Percentiles rank a stretch among this genome's conserved stretches.
Conservation (phyloP, 1,140 invertebrate species). For the Anastatus disparis region DNA sequence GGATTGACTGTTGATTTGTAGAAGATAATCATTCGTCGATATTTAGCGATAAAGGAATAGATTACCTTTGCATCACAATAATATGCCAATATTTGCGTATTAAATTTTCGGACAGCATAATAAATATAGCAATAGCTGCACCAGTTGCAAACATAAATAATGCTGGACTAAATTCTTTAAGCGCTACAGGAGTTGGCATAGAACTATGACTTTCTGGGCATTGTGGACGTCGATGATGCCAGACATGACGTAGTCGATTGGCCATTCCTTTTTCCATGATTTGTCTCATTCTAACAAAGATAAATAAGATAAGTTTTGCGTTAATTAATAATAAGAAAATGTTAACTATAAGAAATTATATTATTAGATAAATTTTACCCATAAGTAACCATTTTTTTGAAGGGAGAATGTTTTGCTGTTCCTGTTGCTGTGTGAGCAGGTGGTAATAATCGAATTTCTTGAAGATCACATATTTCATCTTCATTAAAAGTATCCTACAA, state of each 20-base stretch:
- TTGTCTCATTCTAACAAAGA: constrained; percentile 45
- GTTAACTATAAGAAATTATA: not conserved
- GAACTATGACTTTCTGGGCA: constrained; percentile 52
- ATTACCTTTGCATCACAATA: not conserved
- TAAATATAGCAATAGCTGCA: constrained; percentile 35
- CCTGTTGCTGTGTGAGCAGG: constrained; percentile 42
- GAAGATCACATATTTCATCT: constrained; percentile 55
- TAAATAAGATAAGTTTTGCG: too few relatives aligned
- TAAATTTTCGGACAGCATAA: constrained; percentile 41
- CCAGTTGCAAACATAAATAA: constrained; percentile 48
- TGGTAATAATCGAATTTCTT: constrained; percentile 48
- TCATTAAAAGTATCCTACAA: constrained; percentile 52
- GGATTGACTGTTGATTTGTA: too few relatives aligned
- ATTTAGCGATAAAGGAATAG: too few relatives aligned
- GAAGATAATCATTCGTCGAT: too few relatives aligned
- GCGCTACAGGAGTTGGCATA: constrained; percentile 44
- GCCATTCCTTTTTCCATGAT: constrained; percentile 46
- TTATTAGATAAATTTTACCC: constrained; percentile 43
- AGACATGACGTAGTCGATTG: constrained; percentile 43
- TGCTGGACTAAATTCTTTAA: constrained; percentile 50
- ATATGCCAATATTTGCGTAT: constrained; percentile 4
- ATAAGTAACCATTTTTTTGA: constrained; percentile 55
- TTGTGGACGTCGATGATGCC: constrained; percentile 47
- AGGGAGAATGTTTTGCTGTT: constrained; percentile 52
- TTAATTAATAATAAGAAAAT: not conserved